phyloP scores from a whole-genome alignment of 1,140 invertebrate genomes.

The Drosophila paulistorum region DNA sequence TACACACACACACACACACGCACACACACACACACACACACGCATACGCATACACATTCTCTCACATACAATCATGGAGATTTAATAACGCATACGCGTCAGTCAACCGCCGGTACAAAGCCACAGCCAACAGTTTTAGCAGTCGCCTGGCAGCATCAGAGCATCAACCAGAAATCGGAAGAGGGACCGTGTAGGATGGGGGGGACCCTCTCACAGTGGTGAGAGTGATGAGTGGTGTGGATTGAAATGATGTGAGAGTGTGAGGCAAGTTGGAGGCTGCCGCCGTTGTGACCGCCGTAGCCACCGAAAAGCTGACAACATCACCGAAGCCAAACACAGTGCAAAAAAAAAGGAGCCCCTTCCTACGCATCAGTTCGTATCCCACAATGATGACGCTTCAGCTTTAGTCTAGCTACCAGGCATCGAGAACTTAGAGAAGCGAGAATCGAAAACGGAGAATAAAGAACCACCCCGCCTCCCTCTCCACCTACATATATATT shows the following conservation, averaged over 20 bases:
- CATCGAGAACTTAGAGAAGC: not conserved
- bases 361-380: not conserved
- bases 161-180: slow-evolving; percentile 9
- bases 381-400: not conserved
- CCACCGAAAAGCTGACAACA: slow-evolving; percentile 62
- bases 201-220: not conserved
- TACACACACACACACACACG: too few species aligned
- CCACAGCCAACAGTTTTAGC: slow-evolving; percentile 62
- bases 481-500: slow-evolving; percentile 26
- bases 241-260: not conserved
- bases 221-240: slow-evolving; percentile 5
- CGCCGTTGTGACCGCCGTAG: slow-evolving; percentile 53
- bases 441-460: not conserved
- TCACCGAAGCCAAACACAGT: slow-evolving; percentile 44
- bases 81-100: slow-evolving; percentile 79
- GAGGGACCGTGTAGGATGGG: not conserved
- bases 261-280: not conserved
- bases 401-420: slow-evolving; percentile 3
- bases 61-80: slow-evolving; percentile 56
- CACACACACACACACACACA: slow-evolving; percentile 7
- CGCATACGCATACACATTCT: slow-evolving; percentile 15
- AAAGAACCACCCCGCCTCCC: not conserved
- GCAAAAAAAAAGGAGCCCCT: slow-evolving; percentile 16
- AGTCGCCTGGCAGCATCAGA: slow-evolving; percentile 10
- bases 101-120: slow-evolving; percentile 70